These are phyloP conservation scores for Drosophila bocqueti DNA, from an alignment of 1,140 invertebrate genomes.

Conservation along the genomic window DNA sequence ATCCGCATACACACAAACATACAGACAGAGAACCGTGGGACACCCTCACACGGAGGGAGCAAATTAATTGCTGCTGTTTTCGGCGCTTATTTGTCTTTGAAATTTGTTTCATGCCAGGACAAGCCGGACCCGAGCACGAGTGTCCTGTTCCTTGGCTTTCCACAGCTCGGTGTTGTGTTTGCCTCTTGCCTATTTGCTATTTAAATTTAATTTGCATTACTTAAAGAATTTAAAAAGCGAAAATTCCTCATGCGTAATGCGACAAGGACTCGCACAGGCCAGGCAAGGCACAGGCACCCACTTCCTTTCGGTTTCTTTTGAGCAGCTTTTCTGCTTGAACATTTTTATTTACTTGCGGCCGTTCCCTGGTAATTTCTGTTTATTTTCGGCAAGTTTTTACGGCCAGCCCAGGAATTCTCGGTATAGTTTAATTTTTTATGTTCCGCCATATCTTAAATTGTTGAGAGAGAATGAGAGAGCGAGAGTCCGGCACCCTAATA, in stretches of 20 bases:
- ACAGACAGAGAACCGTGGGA: constrained; percentile 8
- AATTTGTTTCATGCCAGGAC: constrained; percentile 73
- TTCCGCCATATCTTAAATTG: constrained; percentile 53
- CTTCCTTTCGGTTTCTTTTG: constrained; percentile 56
- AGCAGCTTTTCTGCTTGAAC: constrained; percentile 79
- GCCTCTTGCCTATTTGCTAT: constrained; percentile 78
- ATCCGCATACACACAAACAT: constrained; percentile 4
- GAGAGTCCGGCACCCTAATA: constrained; percentile 20
- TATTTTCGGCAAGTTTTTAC: constrained; percentile 79
- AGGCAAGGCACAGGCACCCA: neutral
- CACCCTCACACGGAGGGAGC: constrained; percentile 60
- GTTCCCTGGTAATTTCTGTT: constrained; percentile 70
- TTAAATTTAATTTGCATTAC: constrained; percentile 84
- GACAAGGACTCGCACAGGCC: constrained; percentile 28
- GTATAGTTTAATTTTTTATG: constrained; percentile 62
- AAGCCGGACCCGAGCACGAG: constrained; percentile 42
- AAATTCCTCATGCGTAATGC: constrained; percentile 77
- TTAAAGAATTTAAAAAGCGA: constrained; percentile 82
- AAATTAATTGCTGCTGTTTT: constrained; percentile 84
- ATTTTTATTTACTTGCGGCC: constrained; percentile 81
- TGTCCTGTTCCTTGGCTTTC: constrained; percentile 46
- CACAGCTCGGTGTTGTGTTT: constrained; percentile 54
- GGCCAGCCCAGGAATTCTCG: constrained; percentile 38
- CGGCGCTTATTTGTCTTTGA: constrained; percentile 83
- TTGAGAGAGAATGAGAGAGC: constrained; percentile 32